Base-by-base conservation (phyloP, 2,797 vertebrate species). In the Cephalopachus bancanus region DNA sequence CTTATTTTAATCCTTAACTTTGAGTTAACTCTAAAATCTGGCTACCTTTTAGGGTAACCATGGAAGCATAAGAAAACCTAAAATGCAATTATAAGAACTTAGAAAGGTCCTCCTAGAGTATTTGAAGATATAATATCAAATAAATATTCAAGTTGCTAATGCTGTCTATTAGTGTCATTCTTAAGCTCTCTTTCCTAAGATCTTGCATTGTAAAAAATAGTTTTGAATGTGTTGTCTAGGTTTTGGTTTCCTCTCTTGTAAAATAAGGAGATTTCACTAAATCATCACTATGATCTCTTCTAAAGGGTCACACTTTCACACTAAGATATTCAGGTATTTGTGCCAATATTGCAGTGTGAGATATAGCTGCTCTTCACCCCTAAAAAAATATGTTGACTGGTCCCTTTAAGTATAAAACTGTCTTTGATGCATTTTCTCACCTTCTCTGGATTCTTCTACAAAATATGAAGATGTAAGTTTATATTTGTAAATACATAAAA, bases 381-480 rank as follows among this genome's bases (percentile, higher is more conserved):
- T 75, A 62, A 33, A 55, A 20, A 53, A 83, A 83, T 28, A 22
- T 22, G 44, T 37, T 26, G 11, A 19, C 24, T 59, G 74, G 17
- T 5, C 24, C 83, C 8, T 95, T 71, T 95, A 44, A 65, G 3
- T 62, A n/a, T 79, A 33, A 83, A 81, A 49, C 24, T 78, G 10
- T 10, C 26, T 83, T 87, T 94, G 10, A 64, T 76, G 71, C n/a
- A 80, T 10, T 64, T 37, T 64, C 60, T 96, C 26, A 78, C 17
- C 20, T 65, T 80, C 51, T 72, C 26, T 65, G 14, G 33, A 71
- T 69, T 69, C 65, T 76, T 81, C 49, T 76, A 69, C 49, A 88
- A 94, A 93, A 89, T 30, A 55, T 55, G 7, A 84, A 91, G 75
- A 62, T 71, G 19, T n/a, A 83, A 67, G 16, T 64, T 85, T 72